Percentiles rank a stretch among this genome's conserved stretches.
Evolutionary conservation across 2,797 vertebrate genomes (phyloP).

Genomic region (Phoeniculus purpureus): DNA sequence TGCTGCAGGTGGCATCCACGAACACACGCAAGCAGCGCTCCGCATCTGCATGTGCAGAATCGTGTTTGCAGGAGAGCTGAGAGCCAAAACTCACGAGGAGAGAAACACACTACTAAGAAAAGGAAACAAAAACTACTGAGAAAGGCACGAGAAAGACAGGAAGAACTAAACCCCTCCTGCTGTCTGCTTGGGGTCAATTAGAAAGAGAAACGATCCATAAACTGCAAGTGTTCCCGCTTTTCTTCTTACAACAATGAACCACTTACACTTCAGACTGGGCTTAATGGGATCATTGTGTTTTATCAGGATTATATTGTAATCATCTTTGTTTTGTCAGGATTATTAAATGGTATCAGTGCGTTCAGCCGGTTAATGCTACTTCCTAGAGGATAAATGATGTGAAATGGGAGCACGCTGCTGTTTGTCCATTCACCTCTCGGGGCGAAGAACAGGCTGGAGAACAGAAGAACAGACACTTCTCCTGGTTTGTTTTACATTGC

Average conservation of each 20-base stretch:
- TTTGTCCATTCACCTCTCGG: neutral
- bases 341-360: neutral
- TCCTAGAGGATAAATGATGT: neutral
- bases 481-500: neutral
- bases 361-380: neutral
- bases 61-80: neutral
- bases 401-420: neutral
- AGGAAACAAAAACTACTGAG: neutral
- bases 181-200: neutral
- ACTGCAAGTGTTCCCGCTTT: neutral
- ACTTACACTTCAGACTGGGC: neutral
- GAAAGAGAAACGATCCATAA: neutral
- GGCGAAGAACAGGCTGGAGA: no score
- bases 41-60: neutral
- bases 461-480: neutral
- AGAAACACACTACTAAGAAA: no score
- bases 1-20: neutral
- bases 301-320: no score
- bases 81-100: neutral
- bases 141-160: neutral
- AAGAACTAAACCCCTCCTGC: neutral
- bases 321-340: no score
- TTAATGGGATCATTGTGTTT: neutral
- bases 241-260: neutral
- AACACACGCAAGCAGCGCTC: neutral